Evolutionary conservation across 1,140 invertebrate genomes (phyloP).

Genomic region (Atta colombica): DNA sequence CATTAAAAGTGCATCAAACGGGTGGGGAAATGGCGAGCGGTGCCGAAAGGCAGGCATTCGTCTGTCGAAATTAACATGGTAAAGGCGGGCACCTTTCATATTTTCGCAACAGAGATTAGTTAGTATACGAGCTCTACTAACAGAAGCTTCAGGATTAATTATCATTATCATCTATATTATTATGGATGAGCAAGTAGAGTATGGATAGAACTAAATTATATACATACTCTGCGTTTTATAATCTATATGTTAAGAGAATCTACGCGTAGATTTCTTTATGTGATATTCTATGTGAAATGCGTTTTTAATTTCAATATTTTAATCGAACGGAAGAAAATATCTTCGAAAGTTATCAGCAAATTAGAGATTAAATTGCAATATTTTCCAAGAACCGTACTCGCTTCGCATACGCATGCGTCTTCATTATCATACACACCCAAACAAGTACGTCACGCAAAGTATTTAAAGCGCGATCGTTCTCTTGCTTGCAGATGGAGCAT

Average conservation of each 20-base stretch:
- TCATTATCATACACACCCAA: slow-evolving; percentile 17
- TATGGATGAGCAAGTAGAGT: not conserved
- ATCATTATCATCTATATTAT: slow-evolving; percentile 33
- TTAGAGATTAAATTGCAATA: slow-evolving; percentile 18
- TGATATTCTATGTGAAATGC: not conserved
- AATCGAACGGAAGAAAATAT: not conserved
- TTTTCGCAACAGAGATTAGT: slow-evolving; percentile 47
- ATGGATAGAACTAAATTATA: slow-evolving; percentile 13
- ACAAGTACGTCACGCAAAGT: slow-evolving; percentile 7
- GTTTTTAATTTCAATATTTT: slow-evolving; percentile 12
- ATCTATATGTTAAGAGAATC: not conserved
- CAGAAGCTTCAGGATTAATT: slow-evolving; percentile 9
- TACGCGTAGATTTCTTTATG: not conserved
- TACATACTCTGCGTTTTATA: slow-evolving; percentile 16
- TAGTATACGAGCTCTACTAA: not conserved
- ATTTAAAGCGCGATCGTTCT: slow-evolving; percentile 1
- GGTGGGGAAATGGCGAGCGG: slow-evolving; percentile 10
- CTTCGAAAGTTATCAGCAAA: not conserved
- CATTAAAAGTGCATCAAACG: slow-evolving; percentile 60
- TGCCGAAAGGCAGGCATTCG: slow-evolving; percentile 38
- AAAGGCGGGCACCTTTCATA: slow-evolving; percentile 36
- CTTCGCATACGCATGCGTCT: not conserved
- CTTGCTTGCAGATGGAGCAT: slow-evolving; percentile 75
- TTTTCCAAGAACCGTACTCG: not conserved
- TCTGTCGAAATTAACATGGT: slow-evolving; percentile 61